Evolutionary conservation across 2,113 vertebrate genomes (phyloP), one percentile per base, ranked within the genome.

Genomic region (Coreoperca whiteheadi): DNA sequence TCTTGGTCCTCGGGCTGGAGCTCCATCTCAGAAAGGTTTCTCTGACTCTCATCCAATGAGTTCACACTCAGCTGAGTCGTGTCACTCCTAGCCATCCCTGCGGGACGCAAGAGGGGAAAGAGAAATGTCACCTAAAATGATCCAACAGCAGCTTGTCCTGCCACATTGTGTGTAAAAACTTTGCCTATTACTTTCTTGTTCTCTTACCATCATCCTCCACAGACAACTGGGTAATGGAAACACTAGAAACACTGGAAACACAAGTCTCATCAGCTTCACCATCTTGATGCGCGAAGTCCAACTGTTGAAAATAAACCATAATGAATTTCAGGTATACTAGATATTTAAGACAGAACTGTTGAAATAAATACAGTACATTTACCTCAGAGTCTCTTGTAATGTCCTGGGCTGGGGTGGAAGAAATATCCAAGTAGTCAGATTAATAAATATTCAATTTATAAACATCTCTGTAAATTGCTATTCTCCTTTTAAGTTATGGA

Each of bases 1-100:
- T 95, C 93, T 11, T 88, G 66, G 30, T 95, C 92, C 69, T 95
- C 92, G 0, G 91, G 92, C 75, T 89, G 91, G 46, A 84, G 12
- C 0, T 75, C 54, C 0, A 5, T 14, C 10, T 57, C 69, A 50
- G 68, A 87, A 6, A 83, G 1, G 70, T 1, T 76, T 56, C 53
- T 77, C 30, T 23, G 59, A 34, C 83, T 89, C 39, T 80, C 67
- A 23, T 90, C 81, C 39, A 72, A 23, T 0, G 61, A 86, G 39
- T 53, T 88, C 54, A 34, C 1, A 4, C 75, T 81, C 3, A 61
- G 32, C 46, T 67, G 63, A 59, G 85, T 77, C 2, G 4, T 10
- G 8, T 91, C 69, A 48, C 32, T 85, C 18, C 10, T 68, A 8
- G 50, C 18, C 28, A 50, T 6, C 7, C 74, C 95, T 95, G 69